These are phyloP conservation scores for Carassius gibelio DNA, from an alignment of 2,113 vertebrate genomes.

Conservation along the genomic window DNA sequence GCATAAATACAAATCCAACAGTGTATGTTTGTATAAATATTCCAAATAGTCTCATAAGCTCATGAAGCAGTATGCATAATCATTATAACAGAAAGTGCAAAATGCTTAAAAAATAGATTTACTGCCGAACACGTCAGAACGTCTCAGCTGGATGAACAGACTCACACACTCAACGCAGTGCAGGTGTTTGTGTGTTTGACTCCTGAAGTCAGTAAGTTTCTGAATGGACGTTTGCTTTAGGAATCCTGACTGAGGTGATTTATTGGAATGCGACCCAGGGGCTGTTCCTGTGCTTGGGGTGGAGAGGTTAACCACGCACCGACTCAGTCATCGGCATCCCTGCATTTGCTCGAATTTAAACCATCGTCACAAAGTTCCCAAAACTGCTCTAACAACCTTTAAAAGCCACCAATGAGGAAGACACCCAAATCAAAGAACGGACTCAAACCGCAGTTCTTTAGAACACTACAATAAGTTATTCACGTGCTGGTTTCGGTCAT, in stretches of 20 bases:
- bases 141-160: neutral
- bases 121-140: neutral
- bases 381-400: neutral
- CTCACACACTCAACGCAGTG: neutral
- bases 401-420: neutral
- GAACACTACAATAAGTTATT: neutral
- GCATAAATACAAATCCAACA: neutral
- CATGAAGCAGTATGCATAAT: neutral
- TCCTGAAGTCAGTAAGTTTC: neutral
- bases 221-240: neutral
- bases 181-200: neutral
- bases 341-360: neutral
- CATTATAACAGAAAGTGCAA: neutral
- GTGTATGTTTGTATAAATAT: neutral
- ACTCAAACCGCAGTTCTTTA: neutral
- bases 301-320: neutral
- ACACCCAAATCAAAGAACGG: too few species aligned
- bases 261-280: conserved; percentile 17
- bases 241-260: neutral
- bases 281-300: conserved; percentile 20
- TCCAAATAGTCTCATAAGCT: neutral
- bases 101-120: neutral
- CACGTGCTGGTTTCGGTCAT: neutral
- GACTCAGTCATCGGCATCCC: neutral
- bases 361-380: neutral